phyloP scores from a whole-genome alignment of 2,113 vertebrate species.

The Xenopus laevis region DNA sequence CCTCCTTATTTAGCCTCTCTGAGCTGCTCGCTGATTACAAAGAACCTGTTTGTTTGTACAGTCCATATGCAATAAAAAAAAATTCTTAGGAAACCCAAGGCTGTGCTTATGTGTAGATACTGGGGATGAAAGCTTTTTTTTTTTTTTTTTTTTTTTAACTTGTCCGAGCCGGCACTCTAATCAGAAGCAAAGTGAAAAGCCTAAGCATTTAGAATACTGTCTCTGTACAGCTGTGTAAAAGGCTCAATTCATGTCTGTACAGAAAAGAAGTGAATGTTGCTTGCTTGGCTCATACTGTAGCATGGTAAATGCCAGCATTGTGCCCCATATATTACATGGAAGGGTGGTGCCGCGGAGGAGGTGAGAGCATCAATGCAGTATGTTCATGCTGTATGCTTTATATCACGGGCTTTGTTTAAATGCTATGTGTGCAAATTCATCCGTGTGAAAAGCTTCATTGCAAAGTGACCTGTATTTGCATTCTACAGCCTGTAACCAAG shows the following conservation, averaged over 20 bases:
- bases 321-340: conserved; percentile 1
- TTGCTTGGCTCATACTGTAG: conserved; percentile 15
- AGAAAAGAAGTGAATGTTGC: conserved; percentile 10
- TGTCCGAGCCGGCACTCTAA: not conserved
- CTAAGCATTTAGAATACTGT: conserved; percentile 16
- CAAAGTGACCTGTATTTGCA: no score
- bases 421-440: no score
- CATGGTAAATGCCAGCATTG: conserved; percentile 20
- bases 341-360: not conserved
- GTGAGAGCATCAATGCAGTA: not conserved
- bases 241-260: conserved; percentile 23
- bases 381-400: conserved; percentile 12
- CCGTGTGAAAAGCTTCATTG: no score
- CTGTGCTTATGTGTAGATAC: conserved; percentile 2
- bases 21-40: no score
- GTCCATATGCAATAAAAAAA: conserved; percentile 5
- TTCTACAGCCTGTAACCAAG: no score
- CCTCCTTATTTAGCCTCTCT: no score
- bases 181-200: conserved; percentile 28
- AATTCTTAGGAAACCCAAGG: not conserved
- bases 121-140: not conserved
- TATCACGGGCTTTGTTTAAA: not conserved
- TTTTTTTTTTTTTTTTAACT: not conserved
- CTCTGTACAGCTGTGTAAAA: conserved; percentile 31
- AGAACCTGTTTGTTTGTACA: not conserved